Evolutionary conservation across 2,113 vertebrate species (phyloP).

Genomic region (Clinocottus analis): DNA sequence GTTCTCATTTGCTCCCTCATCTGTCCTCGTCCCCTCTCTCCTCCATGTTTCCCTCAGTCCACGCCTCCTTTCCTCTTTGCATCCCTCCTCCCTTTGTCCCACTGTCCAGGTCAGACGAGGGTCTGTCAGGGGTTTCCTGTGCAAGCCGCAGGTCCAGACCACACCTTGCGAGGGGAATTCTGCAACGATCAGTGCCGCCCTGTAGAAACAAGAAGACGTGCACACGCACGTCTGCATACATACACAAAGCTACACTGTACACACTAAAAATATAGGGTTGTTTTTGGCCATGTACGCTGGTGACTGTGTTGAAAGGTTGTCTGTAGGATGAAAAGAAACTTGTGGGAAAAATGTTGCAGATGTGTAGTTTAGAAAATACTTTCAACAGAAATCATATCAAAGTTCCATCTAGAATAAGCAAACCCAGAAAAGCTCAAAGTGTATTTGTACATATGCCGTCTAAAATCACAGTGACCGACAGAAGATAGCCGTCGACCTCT

Average conservation of each 20-base stretch:
- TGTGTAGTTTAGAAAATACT: not conserved
- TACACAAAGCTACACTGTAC: conserved; percentile 1
- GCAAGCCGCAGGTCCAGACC: conserved; percentile 64
- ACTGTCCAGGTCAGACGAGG: conserved; percentile 70
- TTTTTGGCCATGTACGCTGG: conserved; percentile 22
- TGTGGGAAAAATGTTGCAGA: conserved; percentile 53
- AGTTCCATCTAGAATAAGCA: conserved; percentile 50
- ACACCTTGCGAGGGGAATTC: conserved; percentile 77
- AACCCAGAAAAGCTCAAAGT: conserved; percentile 24
- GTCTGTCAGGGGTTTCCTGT: conserved; percentile 76
- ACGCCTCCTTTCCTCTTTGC: conserved; percentile 63
- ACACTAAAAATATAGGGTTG: conserved; percentile 1
- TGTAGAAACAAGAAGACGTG: conserved; percentile 46
- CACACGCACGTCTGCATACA: conserved; percentile 26
- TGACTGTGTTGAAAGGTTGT: conserved; percentile 9
- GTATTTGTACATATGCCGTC: conserved; percentile 45
- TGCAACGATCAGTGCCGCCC: conserved; percentile 45
- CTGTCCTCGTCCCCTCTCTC: conserved; percentile 17
- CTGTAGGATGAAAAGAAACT: conserved; percentile 38
- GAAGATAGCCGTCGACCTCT: conserved; percentile 20
- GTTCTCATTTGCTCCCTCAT: conserved; percentile 19
- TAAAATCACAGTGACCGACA: conserved; percentile 28
- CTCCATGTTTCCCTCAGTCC: conserved; percentile 49
- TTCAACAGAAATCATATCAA: conserved; percentile 17
- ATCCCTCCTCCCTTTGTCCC: conserved; percentile 65